phyloP scores from a whole-genome alignment of 1,140 invertebrate species.

The Coboldia fuscipes region DNA sequence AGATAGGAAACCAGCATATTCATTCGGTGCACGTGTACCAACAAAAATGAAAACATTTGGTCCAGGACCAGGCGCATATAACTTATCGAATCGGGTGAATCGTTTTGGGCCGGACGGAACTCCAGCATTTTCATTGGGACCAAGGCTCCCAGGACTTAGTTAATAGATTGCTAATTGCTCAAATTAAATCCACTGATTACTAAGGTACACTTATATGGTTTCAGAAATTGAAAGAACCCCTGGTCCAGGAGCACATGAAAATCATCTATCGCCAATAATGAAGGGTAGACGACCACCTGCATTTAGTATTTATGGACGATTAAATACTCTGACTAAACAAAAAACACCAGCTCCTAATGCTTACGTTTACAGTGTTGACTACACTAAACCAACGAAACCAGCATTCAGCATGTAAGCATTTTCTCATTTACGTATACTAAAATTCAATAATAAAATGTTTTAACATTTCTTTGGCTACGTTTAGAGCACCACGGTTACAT shows the following conservation, averaged over 20 bases:
- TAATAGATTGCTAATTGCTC: slow-evolving; percentile 10
- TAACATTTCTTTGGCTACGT: slow-evolving; percentile 7
- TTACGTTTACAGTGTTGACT: slow-evolving; percentile 25
- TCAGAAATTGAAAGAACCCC: slow-evolving; percentile 13
- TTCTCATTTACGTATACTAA: neutral
- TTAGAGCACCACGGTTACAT: slow-evolving; percentile 21
- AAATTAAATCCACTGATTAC: slow-evolving; percentile 5
- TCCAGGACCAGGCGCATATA: slow-evolving; percentile 15
- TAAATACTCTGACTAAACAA: slow-evolving; percentile 17
- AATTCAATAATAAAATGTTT: slow-evolving; percentile 1
- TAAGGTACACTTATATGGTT: too few species aligned
- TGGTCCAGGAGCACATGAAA: slow-evolving; percentile 30
- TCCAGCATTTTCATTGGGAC: slow-evolving; percentile 17
- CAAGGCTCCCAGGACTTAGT: slow-evolving; percentile 3
- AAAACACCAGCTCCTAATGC: slow-evolving; percentile 34
- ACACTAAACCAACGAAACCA: slow-evolving; percentile 17
- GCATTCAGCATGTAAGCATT: slow-evolving; percentile 25
- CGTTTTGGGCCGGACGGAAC: slow-evolving; percentile 10
- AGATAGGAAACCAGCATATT: slow-evolving; percentile 32
- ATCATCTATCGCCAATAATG: slow-evolving; percentile 23
- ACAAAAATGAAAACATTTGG: slow-evolving; percentile 4
- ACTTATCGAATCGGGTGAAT: slow-evolving; percentile 12
- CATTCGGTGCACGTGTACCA: slow-evolving; percentile 23
- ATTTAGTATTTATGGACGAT: slow-evolving; percentile 29
- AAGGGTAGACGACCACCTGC: slow-evolving; percentile 24